These are phyloP conservation scores for Lucilia sericata DNA, from an alignment of 1,140 invertebrate genomes.

Conservation along the genomic window DNA sequence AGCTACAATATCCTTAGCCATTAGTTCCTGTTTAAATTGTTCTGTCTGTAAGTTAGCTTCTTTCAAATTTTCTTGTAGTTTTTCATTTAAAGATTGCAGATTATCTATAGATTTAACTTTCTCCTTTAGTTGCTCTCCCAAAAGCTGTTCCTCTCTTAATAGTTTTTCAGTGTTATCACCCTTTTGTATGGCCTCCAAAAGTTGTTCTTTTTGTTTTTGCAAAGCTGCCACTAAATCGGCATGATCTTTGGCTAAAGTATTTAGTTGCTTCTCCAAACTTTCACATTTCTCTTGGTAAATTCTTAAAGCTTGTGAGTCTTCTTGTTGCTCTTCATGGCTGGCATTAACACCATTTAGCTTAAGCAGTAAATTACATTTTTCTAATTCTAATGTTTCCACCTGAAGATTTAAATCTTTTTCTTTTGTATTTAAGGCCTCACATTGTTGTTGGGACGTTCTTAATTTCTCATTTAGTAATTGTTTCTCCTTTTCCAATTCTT, in stretches of 20 bases:
- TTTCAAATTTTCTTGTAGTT: constrained; percentile 32
- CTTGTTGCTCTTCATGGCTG: constrained; percentile 67
- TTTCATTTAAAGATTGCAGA: neutral
- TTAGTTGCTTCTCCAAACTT: constrained; percentile 50
- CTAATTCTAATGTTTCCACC: constrained; percentile 50
- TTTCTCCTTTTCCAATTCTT: constrained; percentile 68
- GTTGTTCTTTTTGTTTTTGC: constrained; percentile 46
- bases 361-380: constrained; percentile 58
- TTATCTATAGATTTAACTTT: neutral
- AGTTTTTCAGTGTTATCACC: constrained; percentile 42
- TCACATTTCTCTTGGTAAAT: constrained; percentile 59
- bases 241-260: constrained; percentile 49
- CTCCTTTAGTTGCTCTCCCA: neutral
- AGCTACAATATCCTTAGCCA: constrained; percentile 42
- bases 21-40: constrained; percentile 32
- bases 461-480: constrained; percentile 54
- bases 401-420: constrained; percentile 45
- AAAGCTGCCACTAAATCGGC: constrained; percentile 47
- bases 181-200: constrained; percentile 46
- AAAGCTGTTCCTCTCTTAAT: neutral
- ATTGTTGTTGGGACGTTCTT: constrained; percentile 51
- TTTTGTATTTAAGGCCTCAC: constrained; percentile 20
- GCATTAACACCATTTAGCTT: constrained; percentile 67
- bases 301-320: constrained; percentile 60
- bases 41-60: neutral